Conservation (phyloP, 2,113 vertebrate genomes). For the Atrichornis clamosus region DNA sequence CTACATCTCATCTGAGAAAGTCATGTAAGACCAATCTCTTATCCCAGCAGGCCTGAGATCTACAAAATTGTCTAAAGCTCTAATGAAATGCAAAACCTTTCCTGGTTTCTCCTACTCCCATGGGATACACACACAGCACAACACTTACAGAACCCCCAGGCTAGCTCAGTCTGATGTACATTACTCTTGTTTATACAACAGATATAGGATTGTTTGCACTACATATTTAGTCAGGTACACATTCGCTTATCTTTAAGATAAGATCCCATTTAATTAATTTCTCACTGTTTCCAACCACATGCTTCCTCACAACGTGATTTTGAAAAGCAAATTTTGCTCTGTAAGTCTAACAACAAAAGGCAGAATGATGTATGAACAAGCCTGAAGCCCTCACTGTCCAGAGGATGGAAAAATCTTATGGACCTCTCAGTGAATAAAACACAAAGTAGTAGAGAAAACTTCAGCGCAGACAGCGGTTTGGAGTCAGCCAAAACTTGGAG, state of each 20-base stretch:
- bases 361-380: background rate
- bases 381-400: background rate
- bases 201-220: background rate
- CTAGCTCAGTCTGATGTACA: background rate
- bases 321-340: background rate
- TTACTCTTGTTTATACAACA: background rate
- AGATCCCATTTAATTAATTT: background rate
- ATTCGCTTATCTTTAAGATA: background rate
- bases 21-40: background rate
- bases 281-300: background rate
- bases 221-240: background rate
- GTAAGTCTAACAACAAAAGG: background rate
- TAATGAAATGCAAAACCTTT: background rate
- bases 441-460: background rate
- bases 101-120: background rate
- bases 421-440: background rate
- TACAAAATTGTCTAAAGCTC: background rate
- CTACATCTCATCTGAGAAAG: background rate
- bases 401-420: background rate
- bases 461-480: background rate
- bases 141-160: background rate
- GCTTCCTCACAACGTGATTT: background rate
- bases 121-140: background rate
- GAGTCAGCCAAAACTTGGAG: background rate
- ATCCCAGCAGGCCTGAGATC: background rate